Percentiles rank a stretch among this genome's conserved stretches.
Conservation (phyloP, 2,113 vertebrate genomes). For the Anseranas semipalmata region DNA sequence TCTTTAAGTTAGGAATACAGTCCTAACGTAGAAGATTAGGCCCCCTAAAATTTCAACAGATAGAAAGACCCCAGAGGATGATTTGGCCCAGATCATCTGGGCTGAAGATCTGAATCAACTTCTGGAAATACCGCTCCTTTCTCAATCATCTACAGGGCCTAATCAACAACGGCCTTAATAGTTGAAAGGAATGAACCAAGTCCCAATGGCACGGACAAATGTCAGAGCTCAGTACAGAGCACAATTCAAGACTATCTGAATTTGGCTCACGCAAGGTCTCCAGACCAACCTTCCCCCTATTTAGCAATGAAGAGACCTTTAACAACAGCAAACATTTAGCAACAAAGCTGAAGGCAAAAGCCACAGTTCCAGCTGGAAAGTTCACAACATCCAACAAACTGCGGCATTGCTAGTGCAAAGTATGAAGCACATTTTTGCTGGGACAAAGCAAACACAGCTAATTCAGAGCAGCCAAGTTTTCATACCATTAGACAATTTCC, state of each 20-base stretch:
- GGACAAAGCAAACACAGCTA: background rate
- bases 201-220: background rate
- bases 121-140: background rate
- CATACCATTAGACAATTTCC: constrained; percentile 77
- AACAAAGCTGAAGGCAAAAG: background rate
- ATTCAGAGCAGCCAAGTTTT: background rate
- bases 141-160: background rate
- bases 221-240: background rate
- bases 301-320: background rate
- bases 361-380: background rate
- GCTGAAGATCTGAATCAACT: background rate
- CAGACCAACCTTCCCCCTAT: background rate
- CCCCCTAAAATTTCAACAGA: background rate
- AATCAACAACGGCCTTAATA: background rate
- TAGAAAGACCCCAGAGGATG: background rate
- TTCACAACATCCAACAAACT: background rate
- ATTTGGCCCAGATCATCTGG: background rate
- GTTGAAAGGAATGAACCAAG: background rate
- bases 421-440: background rate
- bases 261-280: background rate
- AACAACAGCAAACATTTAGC: background rate
- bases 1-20: background rate
- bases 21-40: background rate
- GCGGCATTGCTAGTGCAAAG: background rate
- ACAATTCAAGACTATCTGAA: background rate